Percentiles rank a stretch among this genome's conserved stretches.
phyloP scores from a whole-genome alignment of 2,113 vertebrate genomes.

The Falcunculus frontatus region DNA sequence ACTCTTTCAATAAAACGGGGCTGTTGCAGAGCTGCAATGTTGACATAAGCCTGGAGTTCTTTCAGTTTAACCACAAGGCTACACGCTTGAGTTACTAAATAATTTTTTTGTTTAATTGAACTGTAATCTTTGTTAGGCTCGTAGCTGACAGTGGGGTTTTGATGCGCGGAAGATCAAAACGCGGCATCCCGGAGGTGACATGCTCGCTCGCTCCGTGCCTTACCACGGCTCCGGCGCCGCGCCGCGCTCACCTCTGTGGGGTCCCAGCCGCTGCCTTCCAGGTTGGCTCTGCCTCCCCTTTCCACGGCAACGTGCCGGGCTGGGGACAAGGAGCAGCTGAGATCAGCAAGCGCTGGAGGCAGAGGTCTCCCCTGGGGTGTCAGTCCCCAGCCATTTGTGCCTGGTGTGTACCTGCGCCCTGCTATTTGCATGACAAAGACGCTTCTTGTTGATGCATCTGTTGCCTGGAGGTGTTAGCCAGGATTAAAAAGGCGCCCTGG shows the following conservation, averaged over 20 bases:
- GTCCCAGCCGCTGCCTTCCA: background rate
- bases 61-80: slow-evolving; percentile 59
- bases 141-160: slow-evolving; percentile 21
- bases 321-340: background rate
- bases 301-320: rapidly evolving
- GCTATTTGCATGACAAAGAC: slow-evolving; percentile 69
- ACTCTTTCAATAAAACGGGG: background rate
- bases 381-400: slow-evolving; percentile 51
- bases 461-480: slow-evolving; percentile 37
- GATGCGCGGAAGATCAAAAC: slow-evolving; percentile 33
- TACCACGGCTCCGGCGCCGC: background rate
- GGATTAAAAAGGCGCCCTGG: slow-evolving; percentile 30
- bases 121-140: slow-evolving; percentile 36
- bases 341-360: background rate
- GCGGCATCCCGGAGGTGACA: slow-evolving; percentile 22
- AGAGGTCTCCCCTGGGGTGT: background rate
- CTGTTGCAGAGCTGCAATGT: slow-evolving; percentile 32
- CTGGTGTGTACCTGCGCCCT: background rate
- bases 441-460: slow-evolving; percentile 51
- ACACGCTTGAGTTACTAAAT: slow-evolving; percentile 26
- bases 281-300: background rate
- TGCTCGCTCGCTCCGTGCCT: background rate
- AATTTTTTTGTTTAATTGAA: slow-evolving; percentile 41
- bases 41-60: slow-evolving; percentile 60
- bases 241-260: background rate